Evolutionary conservation across 2,797 vertebrate species (phyloP), one percentile per base, ranked within the genome.

Genomic region (Aselliscus stoliczkanus): DNA sequence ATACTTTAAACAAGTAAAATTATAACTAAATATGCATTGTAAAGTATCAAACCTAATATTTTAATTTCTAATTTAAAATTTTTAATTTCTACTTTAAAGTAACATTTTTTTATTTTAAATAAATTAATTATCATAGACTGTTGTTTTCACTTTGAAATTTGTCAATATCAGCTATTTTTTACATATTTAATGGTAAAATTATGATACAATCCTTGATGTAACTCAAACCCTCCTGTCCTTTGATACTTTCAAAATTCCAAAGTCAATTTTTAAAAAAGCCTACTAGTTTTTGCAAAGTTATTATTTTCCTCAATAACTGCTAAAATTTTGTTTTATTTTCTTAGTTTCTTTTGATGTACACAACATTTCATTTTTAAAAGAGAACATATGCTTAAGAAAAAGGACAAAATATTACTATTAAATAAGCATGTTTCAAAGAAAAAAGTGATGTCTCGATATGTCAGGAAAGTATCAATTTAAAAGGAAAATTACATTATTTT

Each of bases 301-400:
- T 76, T 81, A 75, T 87, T 93, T 95, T 84, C 64, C 69, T 88
- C 58, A 84, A 39, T 69, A 90, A 77, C n/a, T 76, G 47, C 89
- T 95, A 47, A 82, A 72, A 85, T 86, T 92, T 81, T 65, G 15
- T 95, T 90, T 90, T 81, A 52, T 72, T 47, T 96, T 91, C 25
- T 3, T 80, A 56, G 64, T 67, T 89, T 70, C 67, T 93, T 92
- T 87, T 90, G 72, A 96, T 93, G 25, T 77, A 86, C 44, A 69
- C 20, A 87, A 95, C 64, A 73, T 95, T 94, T 94, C 75, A 90
- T 94, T 95, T 95, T 65, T 42, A 86, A 93, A 96, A 84, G 75
- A 96, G 85, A 94, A 79, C 77, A 94, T 90, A 96, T 84, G 42
- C 42, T 95, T 96, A 83, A 67, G 84, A 80, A 64, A 97, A 96